These are phyloP conservation scores for Ambastaia sidthimunki DNA, from an alignment of 2,797 vertebrate species.

Conservation along the genomic window DNA sequence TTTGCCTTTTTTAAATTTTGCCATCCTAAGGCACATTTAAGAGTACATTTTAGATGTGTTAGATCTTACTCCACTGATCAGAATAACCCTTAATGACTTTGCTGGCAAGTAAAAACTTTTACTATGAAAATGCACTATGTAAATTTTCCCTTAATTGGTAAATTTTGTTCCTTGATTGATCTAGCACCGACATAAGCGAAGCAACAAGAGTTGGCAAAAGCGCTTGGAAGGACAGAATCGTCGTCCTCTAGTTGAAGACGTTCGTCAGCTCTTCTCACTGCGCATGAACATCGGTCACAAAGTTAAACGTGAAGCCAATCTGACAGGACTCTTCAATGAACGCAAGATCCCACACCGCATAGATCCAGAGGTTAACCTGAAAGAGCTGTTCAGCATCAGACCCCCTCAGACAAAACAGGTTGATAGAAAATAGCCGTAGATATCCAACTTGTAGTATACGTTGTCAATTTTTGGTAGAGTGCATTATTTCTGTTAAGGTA, in stretches of 20 bases:
- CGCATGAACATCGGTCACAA: slow-evolving; percentile 75
- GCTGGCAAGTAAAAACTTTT: no score
- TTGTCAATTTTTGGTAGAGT: neutral
- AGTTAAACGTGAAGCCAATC: slow-evolving; percentile 77
- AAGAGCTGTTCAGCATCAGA: slow-evolving; percentile 71
- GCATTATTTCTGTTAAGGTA: no score
- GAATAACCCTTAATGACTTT: no score
- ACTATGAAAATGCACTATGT: no score
- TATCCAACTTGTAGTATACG: neutral
- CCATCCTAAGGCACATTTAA: no score
- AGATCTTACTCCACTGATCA: no score
- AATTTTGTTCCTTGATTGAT: no score
- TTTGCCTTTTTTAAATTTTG: no score
- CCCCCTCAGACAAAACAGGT: neutral
- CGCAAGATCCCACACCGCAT: slow-evolving; percentile 78
- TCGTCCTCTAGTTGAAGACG: slow-evolving; percentile 73
- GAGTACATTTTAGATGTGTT: no score
- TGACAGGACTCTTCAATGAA: slow-evolving; percentile 81
- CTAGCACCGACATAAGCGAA: slow-evolving; percentile 62
- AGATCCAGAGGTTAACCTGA: slow-evolving; percentile 79
- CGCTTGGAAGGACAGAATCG: slow-evolving; percentile 69
- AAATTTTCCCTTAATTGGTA: no score
- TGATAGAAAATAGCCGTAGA: neutral
- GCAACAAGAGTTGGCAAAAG: slow-evolving; percentile 78
- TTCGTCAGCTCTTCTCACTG: slow-evolving; percentile 73